These are phyloP conservation scores for Myrmecophaga tridactyla DNA, from an alignment of 2,113 vertebrate genomes.

Conservation along the genomic window DNA sequence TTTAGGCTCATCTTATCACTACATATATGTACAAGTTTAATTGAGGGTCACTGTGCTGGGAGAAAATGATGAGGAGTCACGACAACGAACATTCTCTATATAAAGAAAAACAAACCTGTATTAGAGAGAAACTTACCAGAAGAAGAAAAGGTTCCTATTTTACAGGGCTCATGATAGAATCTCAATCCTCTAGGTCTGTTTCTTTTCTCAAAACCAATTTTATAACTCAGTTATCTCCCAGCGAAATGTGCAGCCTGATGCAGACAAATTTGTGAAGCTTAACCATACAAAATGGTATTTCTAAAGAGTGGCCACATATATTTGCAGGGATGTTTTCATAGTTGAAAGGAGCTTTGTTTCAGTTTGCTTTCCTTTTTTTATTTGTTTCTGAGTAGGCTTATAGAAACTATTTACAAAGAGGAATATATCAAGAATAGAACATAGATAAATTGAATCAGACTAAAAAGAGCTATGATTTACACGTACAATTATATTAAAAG, in stretches of 20 bases:
- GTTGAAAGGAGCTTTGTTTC: conserved; percentile 32
- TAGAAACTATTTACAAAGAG: conserved; percentile 52
- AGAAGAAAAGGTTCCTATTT: conserved; percentile 50
- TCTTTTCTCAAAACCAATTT: conserved; percentile 72
- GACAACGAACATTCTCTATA: background rate
- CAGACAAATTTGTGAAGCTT: conserved; percentile 38
- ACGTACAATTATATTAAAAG: background rate
- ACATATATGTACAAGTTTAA: background rate
- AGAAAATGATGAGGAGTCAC: background rate
- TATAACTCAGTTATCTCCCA: conserved; percentile 62
- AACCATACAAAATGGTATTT: conserved; percentile 12
- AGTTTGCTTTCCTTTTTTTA: conserved; percentile 18
- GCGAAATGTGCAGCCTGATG: conserved; percentile 55
- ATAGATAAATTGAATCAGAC: background rate
- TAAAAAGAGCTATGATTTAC: background rate
- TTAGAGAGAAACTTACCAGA: background rate
- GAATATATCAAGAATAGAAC: conserved; percentile 33
- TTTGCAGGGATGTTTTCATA: conserved; percentile 27
- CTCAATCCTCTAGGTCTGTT: conserved; percentile 52
- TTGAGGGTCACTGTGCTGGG: background rate
- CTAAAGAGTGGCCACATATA: background rate
- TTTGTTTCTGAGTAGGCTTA: background rate
- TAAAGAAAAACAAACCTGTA: conserved; percentile 1
- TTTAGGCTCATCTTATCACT: background rate
- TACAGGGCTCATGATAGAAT: conserved; percentile 34